Evolutionary conservation across 2,888 invertebrate genomes (phyloP).

Genomic region (Leptinotarsa haldemani): DNA sequence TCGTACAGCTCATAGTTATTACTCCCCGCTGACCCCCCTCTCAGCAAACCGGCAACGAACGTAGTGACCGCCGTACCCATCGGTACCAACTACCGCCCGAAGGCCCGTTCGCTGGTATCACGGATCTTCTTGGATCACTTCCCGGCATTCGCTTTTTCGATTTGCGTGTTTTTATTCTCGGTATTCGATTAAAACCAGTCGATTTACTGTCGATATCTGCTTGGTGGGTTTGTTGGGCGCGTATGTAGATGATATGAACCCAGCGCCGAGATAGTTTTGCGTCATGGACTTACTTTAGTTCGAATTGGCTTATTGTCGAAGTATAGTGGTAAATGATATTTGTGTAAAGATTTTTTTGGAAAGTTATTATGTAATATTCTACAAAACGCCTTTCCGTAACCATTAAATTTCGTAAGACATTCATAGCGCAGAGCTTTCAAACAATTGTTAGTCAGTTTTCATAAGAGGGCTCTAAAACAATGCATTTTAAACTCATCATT

Average conservation of each 20-base stretch:
- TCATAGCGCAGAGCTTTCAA: too few relatives aligned
- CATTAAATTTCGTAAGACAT: too few relatives aligned
- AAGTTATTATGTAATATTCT: too few relatives aligned
- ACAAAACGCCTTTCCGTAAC: too few relatives aligned
- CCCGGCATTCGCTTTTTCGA: background rate
- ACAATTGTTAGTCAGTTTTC: too few relatives aligned
- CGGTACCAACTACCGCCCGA: constrained; percentile 54
- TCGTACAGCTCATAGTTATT: constrained; percentile 37
- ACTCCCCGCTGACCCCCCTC: constrained; percentile 26
- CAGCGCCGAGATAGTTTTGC: too few relatives aligned
- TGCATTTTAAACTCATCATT: too few relatives aligned
- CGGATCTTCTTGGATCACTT: constrained; percentile 24
- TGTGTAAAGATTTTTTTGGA: too few relatives aligned
- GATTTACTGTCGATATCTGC: background rate
- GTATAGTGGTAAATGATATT: too few relatives aligned
- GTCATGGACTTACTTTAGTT: too few relatives aligned
- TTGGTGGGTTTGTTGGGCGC: background rate
- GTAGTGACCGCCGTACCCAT: constrained; percentile 55
- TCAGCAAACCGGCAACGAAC: constrained; percentile 28
- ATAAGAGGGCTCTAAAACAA: too few relatives aligned
- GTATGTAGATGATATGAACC: background rate
- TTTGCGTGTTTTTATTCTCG: constrained; percentile 8
- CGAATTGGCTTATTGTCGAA: too few relatives aligned
- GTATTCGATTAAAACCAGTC: background rate
- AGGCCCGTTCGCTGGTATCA: constrained; percentile 32